Evolutionary conservation across 1,140 invertebrate species (phyloP), one percentile per base, ranked within the genome.

Genomic region (Meloidogyne hapla): DNA sequence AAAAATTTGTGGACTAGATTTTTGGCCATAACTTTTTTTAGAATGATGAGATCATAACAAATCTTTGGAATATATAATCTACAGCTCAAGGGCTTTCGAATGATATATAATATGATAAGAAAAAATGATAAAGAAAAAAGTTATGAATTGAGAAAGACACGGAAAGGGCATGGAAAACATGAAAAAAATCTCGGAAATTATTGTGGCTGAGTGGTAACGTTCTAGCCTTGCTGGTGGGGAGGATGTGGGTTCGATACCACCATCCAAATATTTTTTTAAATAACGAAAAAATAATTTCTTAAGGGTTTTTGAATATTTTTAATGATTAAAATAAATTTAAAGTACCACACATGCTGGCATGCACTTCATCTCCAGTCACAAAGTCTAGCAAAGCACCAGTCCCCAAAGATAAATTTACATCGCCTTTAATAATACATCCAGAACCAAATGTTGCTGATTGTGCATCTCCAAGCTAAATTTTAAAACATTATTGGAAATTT

Each of bases 381-480:
- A 96, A 90, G 86, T 96, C 91, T 1, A 98, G 87, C 87, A 99
- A 98, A 1, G 92, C 93, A 0, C 96, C 95, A 0, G 95, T 98
- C 0, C 96, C 96, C 89, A 98, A 90, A 0, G 95, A 97, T 21
- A 95, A 88, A 86, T 97, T 98, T 0, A 95, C 89, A 85, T 94
- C 92, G 18, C 94, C 93, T 2, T 89, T 88, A 0, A 91, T 87
- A 85, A 93, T 94, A 84, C 93, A 95, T 77, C 93, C 92, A 0
- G 93, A 92, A 18, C 94, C 95, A 90, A 94, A 96, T 88, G 95
- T 91, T 1, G 95, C 93, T 0, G 94, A 93, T 63, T 94, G 90
- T 83, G 91, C 90, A 81, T 92, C 91, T 18, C 89, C 90, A 25
- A 91, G 84, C 90, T 91, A 64, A 13, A 79, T 77, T 69, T 61